Base-by-base conservation (phyloP, 1,140 invertebrate genomes). In the Pseudomyrmex pallidus region DNA sequence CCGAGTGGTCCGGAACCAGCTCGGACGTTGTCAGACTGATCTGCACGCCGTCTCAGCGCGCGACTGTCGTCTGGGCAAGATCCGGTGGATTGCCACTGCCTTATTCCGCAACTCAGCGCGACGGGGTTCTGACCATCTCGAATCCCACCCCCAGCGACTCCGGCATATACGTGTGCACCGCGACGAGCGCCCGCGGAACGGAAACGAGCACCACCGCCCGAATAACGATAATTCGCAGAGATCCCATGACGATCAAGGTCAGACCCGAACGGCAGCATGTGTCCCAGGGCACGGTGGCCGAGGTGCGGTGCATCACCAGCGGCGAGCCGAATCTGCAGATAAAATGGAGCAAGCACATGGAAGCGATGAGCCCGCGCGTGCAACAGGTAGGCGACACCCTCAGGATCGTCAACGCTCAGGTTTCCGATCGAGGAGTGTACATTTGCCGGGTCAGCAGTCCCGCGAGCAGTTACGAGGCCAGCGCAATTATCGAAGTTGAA, bases 131-230 rank as follows among this genome's bases (percentile, higher is more conserved):
- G 12, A 97, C 95, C 22, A 96, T 99, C 13, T 93, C 94, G 0
- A 95, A 96, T 84, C 96, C 97, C 0, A 94, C 93, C 4, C 94
- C 94, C 7, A 95, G 95, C 13, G 97, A 98, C 91, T 95, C 96
- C 35, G 98, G 98, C 0, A 93, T 96, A 12, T 99, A 99, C 91
- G 94, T 97, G 4, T 99, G 98, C 91, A 96, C 95, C 3, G 96
- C 96, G 0, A 95, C 94, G 8, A 94, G 91, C 56, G 66, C 83
- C 8, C 86, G 91, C 63, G 93, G 92, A 54, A 90, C 87, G 0
- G 90, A 92, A 56, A 90, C 90, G 0, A 93, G 87, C 44, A 90
- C 80, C 0, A 90, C 84, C 0, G 90, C 92, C 0, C 89, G 76
- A 20, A 90, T 94, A 2, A 90, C 82, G 3, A 92, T 94, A 17